Base-by-base conservation (phyloP, 2,113 vertebrate species). In the Leucoraja erinaceus region DNA sequence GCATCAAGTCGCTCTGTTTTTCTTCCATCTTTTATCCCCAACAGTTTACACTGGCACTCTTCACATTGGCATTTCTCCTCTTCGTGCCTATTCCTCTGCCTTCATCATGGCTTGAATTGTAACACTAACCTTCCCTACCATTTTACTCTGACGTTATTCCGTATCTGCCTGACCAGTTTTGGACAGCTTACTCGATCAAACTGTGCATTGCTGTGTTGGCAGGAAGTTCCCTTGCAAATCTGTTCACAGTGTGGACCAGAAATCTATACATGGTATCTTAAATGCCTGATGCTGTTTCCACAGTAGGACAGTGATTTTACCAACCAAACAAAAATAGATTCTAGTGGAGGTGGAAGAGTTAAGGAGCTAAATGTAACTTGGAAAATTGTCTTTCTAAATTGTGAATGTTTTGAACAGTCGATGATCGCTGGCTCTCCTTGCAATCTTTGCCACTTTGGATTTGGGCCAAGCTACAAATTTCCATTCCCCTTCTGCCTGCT, bases 401-500 rank as follows among this genome's bases (percentile, higher is more conserved):
- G 38, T 47, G 38, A 88, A 88, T n/a, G 22, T 88, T 88, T 66
- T 63, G n/a, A 88, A 88, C 63, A 25, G 83, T 31, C 83, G 59
- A 31, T 16, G 83, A 88, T 31, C 2, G n/a, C 56, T 88, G 83
- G 59, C 83, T 84, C 28, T 5, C 83, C 63, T 11, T 31, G 59
- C 83, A n/a, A 88, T 14, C 12, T 61, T 31, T 88, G 59, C 59
- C 83, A 88, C n/a, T 61, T 86, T 88, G 83, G 83, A 66, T 16
- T n/a, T 31, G 83, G 31, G 83, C 83, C 83, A 88, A 88, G 28
- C 28, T 63, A 66, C 83, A 88, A 66, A n/a, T 88, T 63, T 88
- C 83, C 59, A 88, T 88, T 59, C 83, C 28, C 83, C 83, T 88
- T 66, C 83, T 63, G 83, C 83, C 63, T 88, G 83, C 28, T 88